Percentiles rank a stretch among this genome's conserved stretches.
These are phyloP conservation scores for Ibidorhyncha struthersii DNA, from an alignment of 2,113 vertebrate species.

Conservation along the genomic window DNA sequence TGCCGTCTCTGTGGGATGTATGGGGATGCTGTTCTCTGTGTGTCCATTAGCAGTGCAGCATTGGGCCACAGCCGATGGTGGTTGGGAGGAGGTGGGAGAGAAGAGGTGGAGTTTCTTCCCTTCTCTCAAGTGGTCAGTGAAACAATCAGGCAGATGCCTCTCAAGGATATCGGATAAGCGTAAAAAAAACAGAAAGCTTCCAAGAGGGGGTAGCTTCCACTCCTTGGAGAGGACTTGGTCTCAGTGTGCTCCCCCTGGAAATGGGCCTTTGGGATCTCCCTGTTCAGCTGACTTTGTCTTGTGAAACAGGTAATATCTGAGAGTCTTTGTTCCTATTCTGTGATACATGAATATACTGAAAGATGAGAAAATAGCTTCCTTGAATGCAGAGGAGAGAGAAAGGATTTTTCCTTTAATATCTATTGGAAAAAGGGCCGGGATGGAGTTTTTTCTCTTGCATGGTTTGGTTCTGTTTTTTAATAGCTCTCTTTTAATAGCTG, in stretches of 20 bases:
- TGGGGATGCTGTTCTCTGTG: background rate
- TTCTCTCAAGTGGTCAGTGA: constrained; percentile 60
- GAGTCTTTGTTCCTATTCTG: constrained; percentile 69
- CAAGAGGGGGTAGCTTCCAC: background rate
- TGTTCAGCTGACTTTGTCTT: constrained; percentile 35
- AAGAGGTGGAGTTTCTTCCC: constrained; percentile 74
- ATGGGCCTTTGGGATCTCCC: constrained; percentile 16
- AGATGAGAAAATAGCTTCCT: constrained; percentile 47
- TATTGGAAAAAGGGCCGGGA: background rate
- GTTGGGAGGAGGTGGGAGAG: constrained; percentile 63
- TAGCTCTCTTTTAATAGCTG: background rate
- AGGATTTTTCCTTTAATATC: background rate
- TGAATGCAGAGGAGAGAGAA: background rate
- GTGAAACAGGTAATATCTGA: constrained; percentile 69
- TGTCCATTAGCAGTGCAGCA: constrained; percentile 20
- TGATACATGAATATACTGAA: background rate
- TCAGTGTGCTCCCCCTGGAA: background rate
- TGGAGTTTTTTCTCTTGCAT: background rate
- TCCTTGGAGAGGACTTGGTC: constrained; percentile 1
- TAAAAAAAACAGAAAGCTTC: background rate
- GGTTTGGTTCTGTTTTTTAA: background rate
- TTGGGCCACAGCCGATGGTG: constrained; percentile 28
- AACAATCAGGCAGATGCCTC: constrained; percentile 58
- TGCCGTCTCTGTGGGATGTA: background rate
- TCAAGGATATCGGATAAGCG: constrained; percentile 30